These are phyloP conservation scores for Daktulosphaira vitifoliae DNA, from an alignment of 1,140 invertebrate species.

Conservation along the genomic window DNA sequence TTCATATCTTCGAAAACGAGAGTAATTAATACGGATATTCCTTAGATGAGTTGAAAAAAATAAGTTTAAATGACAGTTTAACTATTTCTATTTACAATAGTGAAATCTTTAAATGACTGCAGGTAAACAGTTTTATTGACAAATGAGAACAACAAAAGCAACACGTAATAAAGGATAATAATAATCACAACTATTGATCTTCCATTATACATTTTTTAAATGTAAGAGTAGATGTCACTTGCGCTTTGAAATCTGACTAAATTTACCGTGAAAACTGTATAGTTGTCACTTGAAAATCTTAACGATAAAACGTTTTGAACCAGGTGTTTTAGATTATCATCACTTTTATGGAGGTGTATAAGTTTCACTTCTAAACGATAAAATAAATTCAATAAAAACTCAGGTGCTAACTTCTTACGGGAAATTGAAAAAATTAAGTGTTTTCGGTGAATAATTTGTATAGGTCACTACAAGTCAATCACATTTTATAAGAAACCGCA, in stretches of 20 bases:
- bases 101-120: slow-evolving; percentile 13
- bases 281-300: background rate
- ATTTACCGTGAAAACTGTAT: slow-evolving; percentile 21
- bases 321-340: background rate
- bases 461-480: no score
- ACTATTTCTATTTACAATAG: no score
- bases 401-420: no score
- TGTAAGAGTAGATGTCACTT: slow-evolving; percentile 6
- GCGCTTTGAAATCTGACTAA: slow-evolving; percentile 19
- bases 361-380: slow-evolving; percentile 16
- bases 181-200: slow-evolving; percentile 5
- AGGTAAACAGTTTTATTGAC: slow-evolving; percentile 8
- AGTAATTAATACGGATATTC: no score
- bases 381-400: background rate
- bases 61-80: no score
- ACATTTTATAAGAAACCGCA: no score
- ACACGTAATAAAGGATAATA: no score
- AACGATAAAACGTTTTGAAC: background rate
- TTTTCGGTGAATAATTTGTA: no score
- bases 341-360: slow-evolving; percentile 1
- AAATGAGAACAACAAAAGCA: slow-evolving; percentile 18
- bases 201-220: slow-evolving; percentile 6
- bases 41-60: no score
- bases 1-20: no score
- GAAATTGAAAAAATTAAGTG: no score